phyloP scores from a whole-genome alignment of 2,888 invertebrate genomes.

The Furcula furcula region DNA sequence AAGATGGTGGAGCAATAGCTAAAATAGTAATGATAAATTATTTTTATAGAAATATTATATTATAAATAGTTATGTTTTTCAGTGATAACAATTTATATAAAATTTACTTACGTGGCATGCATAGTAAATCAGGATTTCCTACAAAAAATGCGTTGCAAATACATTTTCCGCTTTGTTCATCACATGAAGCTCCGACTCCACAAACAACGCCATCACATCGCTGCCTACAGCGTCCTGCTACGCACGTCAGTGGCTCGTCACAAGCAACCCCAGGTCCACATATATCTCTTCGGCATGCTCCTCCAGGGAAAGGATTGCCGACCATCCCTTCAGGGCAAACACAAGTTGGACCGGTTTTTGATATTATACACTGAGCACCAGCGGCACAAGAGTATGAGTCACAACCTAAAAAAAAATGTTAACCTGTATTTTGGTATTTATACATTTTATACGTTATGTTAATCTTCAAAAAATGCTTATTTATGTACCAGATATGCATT shows the following conservation, averaged over 20 bases:
- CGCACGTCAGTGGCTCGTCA: constrained; percentile 89
- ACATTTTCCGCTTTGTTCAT: constrained; percentile 90
- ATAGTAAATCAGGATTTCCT: constrained; percentile 93
- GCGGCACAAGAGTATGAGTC: constrained; percentile 89
- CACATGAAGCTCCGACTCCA: constrained; percentile 93
- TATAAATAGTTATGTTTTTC: too few relatives aligned
- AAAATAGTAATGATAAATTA: too few relatives aligned
- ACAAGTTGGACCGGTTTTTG: constrained; percentile 92
- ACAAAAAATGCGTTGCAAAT: constrained; percentile 93
- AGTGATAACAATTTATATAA: background rate
- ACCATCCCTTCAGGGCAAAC: constrained; percentile 92
- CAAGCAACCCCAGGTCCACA: constrained; percentile 91
- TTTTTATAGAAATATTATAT: too few relatives aligned
- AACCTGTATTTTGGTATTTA: background rate
- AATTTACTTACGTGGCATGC: constrained; percentile 92
- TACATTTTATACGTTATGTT: background rate
- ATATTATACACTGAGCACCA: constrained; percentile 93
- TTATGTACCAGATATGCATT: constrained; percentile 89
- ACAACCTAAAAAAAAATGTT: constrained; percentile 82
- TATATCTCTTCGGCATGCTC: constrained; percentile 90
- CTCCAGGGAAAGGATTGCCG: constrained; percentile 96
- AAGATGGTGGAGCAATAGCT: constrained; percentile 90
- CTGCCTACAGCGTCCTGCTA: constrained; percentile 93
- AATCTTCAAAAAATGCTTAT: background rate
- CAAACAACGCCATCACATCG: constrained; percentile 93